Conservation (phyloP, 2,113 vertebrate genomes). For the Collichthys lucidus region DNA sequence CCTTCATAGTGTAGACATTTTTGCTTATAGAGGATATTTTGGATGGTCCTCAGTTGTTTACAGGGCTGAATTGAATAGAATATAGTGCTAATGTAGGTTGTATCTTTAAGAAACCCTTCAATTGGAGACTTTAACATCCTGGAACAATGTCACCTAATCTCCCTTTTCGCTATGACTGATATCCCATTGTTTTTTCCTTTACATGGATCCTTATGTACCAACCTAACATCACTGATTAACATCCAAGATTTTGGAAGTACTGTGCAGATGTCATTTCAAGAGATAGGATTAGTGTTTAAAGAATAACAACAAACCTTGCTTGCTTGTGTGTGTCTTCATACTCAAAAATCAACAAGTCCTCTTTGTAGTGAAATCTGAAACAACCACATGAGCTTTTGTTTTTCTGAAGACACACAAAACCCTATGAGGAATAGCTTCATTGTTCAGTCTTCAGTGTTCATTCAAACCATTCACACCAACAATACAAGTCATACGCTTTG, state of each 20-base stretch:
- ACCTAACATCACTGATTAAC: not conserved
- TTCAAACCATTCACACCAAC: not conserved
- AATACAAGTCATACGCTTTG: too few relatives aligned
- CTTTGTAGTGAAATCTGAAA: not conserved
- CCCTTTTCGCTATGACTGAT: not conserved
- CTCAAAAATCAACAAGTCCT: not conserved
- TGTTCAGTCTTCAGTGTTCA: too few relatives aligned
- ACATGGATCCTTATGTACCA: not conserved
- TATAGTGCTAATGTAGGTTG: too few relatives aligned
- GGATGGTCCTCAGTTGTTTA: not conserved
- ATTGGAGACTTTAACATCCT: not conserved
- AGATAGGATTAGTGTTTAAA: not conserved
- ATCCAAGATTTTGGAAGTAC: not conserved
- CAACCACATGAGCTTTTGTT: not conserved
- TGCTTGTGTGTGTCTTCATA: not conserved
- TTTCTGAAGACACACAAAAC: not conserved
- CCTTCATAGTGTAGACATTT: constrained; percentile 7
- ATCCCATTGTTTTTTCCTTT: not conserved
- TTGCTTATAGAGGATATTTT: not conserved
- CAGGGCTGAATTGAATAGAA: not conserved
- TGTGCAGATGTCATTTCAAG: not conserved
- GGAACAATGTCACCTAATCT: too few relatives aligned
- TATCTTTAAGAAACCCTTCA: not conserved
- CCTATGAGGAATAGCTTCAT: not conserved
- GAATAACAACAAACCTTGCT: too few relatives aligned